Conservation (phyloP, 2,113 vertebrate species). For the Paratilapia polleni region DNA sequence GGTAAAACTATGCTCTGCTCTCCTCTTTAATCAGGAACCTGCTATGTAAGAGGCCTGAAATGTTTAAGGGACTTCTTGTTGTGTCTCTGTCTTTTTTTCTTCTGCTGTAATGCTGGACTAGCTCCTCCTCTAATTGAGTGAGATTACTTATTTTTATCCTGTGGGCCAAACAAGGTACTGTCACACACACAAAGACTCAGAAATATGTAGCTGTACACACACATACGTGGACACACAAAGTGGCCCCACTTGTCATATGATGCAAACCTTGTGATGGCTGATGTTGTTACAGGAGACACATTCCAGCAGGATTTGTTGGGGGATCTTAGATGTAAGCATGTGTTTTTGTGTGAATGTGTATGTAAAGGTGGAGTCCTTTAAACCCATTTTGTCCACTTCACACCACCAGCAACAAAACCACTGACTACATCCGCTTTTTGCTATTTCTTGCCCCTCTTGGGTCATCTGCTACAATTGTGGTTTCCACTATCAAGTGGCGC, state of each 20-base stretch:
- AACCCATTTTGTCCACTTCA: slow-evolving; percentile 54
- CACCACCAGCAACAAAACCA: slow-evolving; percentile 43
- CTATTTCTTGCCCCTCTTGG: slow-evolving; percentile 2
- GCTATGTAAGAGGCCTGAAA: background rate
- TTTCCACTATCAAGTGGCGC: slow-evolving; percentile 23
- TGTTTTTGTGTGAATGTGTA: slow-evolving; percentile 25
- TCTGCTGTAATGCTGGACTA: slow-evolving; percentile 22
- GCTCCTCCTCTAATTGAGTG: slow-evolving; percentile 22
- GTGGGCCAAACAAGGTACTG: slow-evolving; percentile 27
- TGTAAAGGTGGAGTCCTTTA: slow-evolving; percentile 37
- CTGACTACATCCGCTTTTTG: slow-evolving; percentile 48
- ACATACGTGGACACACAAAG: slow-evolving; percentile 4
- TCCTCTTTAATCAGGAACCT: background rate
- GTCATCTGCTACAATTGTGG: slow-evolving; percentile 41
- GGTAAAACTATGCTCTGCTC: background rate
- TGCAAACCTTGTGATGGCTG: slow-evolving; percentile 66
- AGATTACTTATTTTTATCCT: slow-evolving; percentile 57
- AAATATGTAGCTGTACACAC: slow-evolving; percentile 13
- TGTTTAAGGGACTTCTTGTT: slow-evolving; percentile 21
- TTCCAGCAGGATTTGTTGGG: slow-evolving; percentile 61
- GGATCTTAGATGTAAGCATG: slow-evolving; percentile 52
- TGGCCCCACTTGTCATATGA: slow-evolving; percentile 55
- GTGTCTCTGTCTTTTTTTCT: slow-evolving; percentile 6
- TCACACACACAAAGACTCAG: slow-evolving; percentile 8
- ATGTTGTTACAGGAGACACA: slow-evolving; percentile 75